phyloP scores from a whole-genome alignment of 2,113 vertebrate species.

The Pampusana beccarii region DNA sequence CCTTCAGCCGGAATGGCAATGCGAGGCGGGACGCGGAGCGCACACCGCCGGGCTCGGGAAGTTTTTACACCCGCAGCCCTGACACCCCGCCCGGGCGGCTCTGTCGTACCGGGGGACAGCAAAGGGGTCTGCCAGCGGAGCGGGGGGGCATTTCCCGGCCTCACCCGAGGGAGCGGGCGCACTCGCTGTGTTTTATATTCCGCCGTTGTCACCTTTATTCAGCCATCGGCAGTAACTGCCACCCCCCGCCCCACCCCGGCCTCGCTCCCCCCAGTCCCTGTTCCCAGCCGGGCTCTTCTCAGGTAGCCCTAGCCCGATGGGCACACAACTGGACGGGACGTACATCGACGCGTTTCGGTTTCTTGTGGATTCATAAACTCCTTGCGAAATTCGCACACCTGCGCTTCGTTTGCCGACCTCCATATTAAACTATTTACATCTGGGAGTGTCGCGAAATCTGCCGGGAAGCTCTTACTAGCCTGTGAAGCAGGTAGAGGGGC shows the following conservation, averaged over 20 bases:
- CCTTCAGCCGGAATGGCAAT: background rate
- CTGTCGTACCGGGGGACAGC: rapidly evolving
- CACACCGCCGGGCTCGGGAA: background rate
- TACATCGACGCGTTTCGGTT: too few relatives aligned
- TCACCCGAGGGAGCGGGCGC: rapidly evolving
- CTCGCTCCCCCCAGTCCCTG: background rate
- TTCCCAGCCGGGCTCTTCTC: too few relatives aligned
- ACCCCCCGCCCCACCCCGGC: too few relatives aligned
- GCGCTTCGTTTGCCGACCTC: background rate
- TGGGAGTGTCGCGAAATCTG: background rate
- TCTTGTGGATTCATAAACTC: background rate
- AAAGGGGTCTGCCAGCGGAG: background rate
- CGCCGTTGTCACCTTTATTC: rapidly evolving
- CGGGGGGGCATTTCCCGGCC: background rate
- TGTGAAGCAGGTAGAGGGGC: background rate
- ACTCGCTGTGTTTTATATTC: rapidly evolving
- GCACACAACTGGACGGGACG: background rate
- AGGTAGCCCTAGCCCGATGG: too few relatives aligned
- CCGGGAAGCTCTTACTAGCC: background rate
- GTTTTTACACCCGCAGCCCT: background rate
- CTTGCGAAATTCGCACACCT: background rate
- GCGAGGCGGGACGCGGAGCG: background rate
- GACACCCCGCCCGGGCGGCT: rapidly evolving
- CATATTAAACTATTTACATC: background rate
- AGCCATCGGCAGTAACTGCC: rapidly evolving